Base-by-base conservation (phyloP, 1,140 invertebrate species). In the Monochamus saltuarius region DNA sequence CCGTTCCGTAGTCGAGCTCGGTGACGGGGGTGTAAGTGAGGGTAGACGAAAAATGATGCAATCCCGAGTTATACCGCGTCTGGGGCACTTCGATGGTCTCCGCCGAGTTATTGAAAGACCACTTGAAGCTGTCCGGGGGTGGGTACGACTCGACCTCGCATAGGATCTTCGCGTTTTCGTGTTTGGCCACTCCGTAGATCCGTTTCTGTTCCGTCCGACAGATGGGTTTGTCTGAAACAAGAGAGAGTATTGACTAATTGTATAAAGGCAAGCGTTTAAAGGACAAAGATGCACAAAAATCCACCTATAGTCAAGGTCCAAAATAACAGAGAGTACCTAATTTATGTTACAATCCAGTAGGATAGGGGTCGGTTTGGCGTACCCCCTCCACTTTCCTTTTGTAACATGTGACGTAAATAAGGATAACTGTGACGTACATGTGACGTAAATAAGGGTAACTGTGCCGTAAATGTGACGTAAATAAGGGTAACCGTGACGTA, bases 71-170 rank as follows among this genome's bases (percentile, higher is more conserved):
- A 75, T 83, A 85, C 13, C 82, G 79, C 13, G 71, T 75, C 54
- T 85, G 83, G 13, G 86, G 84, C 67, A 93, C 86, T 68, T 92
- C 89, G 51, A 88, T 84, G 57, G 85, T 86, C 66, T 91, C 88
- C 10, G 89, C 88, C 2, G 91, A 91, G 76, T 91, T 93, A 77
- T 95, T 95, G 75, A 95, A 92, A 29, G 89, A 86, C 93, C 93
- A 95, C 62, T 89, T 87, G 75, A 94, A 95, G 55, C 82, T 87
- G 62, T 89, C 85, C 14, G 91, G 89, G 10, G 87, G 82, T 11
- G 93, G 92, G 77, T 89, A 92, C 10, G 92, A 88, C 66, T 94
- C 90, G 11, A 95, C 92, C 78, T 89, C 86, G 75, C 93, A 96
- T 51, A 87, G 77, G 43, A 95, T 85, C 65, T 85, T 84, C 0